Conservation (phyloP, 2,888 invertebrate species). For the Leptopilina syphax region DNA sequence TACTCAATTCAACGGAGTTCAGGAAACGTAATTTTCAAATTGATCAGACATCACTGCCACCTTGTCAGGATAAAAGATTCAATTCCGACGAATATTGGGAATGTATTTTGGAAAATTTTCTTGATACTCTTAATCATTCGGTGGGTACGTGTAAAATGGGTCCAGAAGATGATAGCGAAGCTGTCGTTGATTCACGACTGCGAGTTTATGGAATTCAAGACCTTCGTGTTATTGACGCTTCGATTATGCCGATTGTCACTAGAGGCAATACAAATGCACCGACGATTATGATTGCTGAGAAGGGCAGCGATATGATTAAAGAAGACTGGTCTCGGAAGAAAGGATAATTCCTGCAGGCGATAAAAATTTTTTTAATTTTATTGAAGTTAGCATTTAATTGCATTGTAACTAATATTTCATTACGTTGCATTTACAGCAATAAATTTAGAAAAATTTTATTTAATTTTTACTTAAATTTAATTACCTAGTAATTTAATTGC, state of each 20-base stretch:
- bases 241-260: constrained; percentile 90
- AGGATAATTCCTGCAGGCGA: no score
- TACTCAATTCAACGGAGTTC: constrained; percentile 81
- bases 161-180: constrained; percentile 80
- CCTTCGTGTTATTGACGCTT: constrained; percentile 87
- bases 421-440: no score
- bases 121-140: constrained; percentile 81
- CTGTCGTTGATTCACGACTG: constrained; percentile 85
- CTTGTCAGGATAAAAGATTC: constrained; percentile 81
- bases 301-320: constrained; percentile 90
- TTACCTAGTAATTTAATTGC: no score
- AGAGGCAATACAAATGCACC: constrained; percentile 93
- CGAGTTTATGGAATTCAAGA: constrained; percentile 86
- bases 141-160: constrained; percentile 91
- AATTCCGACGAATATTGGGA: constrained; percentile 85
- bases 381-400: no score
- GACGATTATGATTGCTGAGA: constrained; percentile 91
- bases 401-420: no score
- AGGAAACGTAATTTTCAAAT: constrained; percentile 78
- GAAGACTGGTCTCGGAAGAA: constrained; percentile 83
- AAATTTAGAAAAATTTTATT: no score
- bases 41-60: constrained; percentile 81
- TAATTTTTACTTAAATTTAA: no score
- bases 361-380: no score
- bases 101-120: constrained; percentile 84